Base-by-base conservation (phyloP, 2,113 vertebrate genomes). In the Chamaetylas fuelleborni region DNA sequence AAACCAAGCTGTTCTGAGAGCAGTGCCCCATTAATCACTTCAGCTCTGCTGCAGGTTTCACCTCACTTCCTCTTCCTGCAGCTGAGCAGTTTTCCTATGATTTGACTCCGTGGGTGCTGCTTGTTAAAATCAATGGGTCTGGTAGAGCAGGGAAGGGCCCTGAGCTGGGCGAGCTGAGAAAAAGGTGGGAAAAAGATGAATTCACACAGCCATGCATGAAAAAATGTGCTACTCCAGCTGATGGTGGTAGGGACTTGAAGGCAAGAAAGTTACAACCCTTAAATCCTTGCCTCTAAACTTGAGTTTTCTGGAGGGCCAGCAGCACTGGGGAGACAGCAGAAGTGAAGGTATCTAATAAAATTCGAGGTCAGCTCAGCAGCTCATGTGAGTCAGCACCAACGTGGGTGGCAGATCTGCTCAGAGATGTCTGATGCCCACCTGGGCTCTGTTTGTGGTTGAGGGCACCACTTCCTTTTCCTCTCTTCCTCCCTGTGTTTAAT, bases 11-110 rank as follows among this genome's bases (percentile, higher is more conserved):
- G 92, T 29, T 95, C 82, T 34, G 64, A 71, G 94, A 73, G 60
- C 26, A 2, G 38, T 80, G 95, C 42, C 94, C 95, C 96, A 94
- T 95, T 92, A 93, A 96, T 97, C 95, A 96, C 84, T 82, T 45
- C 31, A 81, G 71, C 88, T 86, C 92, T 56, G 91, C 94, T 90
- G 94, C 82, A 70, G 88, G 77, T 86, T 90, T 86, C 84, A 72
- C 88, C 19, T 93, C 26, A 1, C 92, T 93, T 94, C 88, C 88
- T 93, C 90, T 90, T 93, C 87, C 95, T 81, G 84, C 2, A 19
- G 45, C 56, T 71, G 78, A 92, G 19, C 56, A 31, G 53, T 12
- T 81, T 80, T 61, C 69, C 6, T 40, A 34, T 34, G 45, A 10
- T 40, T 53, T 2, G 20, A 10, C 45, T 57, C 79, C 0, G 8